Conservation (phyloP, 2,113 vertebrate species). For the Podilymbus podiceps region DNA sequence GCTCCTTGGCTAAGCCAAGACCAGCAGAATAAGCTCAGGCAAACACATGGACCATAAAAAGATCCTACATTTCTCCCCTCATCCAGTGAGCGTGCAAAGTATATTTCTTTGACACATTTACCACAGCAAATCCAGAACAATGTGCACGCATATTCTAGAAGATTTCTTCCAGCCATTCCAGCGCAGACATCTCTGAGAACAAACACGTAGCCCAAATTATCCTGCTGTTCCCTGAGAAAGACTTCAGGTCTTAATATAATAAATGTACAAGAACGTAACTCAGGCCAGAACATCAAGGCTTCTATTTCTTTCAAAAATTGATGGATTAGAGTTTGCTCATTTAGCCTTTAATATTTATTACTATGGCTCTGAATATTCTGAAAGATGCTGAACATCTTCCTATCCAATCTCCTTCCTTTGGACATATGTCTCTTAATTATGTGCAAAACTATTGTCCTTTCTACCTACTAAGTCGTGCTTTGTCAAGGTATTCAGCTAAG, state of each 20-base stretch:
- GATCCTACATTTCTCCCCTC: not conserved
- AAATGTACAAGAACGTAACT: not conserved
- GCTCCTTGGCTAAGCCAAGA: not conserved
- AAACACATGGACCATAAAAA: not conserved
- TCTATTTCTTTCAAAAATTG: not conserved
- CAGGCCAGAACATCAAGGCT: not conserved
- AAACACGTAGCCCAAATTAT: not conserved
- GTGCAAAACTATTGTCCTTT: not conserved
- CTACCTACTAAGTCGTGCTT: not conserved
- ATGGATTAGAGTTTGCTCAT: not conserved
- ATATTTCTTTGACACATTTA: not conserved
- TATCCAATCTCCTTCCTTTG: not conserved
- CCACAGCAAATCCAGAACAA: not conserved
- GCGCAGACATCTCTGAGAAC: not conserved
- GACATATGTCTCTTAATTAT: not conserved
- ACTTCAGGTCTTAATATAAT: not conserved
- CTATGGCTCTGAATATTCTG: not conserved
- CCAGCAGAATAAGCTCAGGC: not conserved
- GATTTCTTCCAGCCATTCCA: not conserved
- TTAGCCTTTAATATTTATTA: constrained; percentile 16
- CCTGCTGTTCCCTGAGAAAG: not conserved
- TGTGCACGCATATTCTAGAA: not conserved
- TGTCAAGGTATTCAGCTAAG: not conserved
- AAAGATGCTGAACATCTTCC: not conserved
- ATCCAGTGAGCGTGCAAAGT: not conserved